Percentiles rank a stretch among this genome's conserved stretches.
These are phyloP conservation scores for Tenthredo scrophulariae DNA, from an alignment of 2,888 invertebrate genomes.

Conservation along the genomic window DNA sequence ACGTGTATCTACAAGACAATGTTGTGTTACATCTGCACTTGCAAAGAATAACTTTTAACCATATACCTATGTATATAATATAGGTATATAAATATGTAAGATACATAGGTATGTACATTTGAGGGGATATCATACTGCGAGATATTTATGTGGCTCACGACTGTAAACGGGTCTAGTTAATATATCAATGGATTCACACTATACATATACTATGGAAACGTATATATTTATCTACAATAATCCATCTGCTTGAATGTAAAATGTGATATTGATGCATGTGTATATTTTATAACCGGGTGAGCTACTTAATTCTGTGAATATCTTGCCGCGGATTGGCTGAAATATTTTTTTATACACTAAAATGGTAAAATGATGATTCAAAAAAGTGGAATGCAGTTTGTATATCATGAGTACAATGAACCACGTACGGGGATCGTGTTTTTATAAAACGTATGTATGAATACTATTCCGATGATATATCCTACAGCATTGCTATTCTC, in stretches of 20 bases:
- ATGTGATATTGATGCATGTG: background rate
- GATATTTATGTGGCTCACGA: background rate
- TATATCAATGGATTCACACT: background rate
- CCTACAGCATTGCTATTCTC: background rate
- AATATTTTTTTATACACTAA: background rate
- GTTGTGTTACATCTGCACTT: slow-evolving; percentile 20
- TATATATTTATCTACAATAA: background rate
- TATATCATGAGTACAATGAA: slow-evolving; percentile 13
- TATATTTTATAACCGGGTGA: background rate
- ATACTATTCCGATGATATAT: background rate
- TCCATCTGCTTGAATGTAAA: background rate
- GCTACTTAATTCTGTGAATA: slow-evolving; percentile 8
- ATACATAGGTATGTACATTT: no score
- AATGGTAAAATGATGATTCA: slow-evolving; percentile 5
- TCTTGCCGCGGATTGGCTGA: background rate
- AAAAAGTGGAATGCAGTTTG: slow-evolving; percentile 13
- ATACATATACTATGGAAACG: background rate
- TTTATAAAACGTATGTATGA: background rate
- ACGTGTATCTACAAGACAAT: slow-evolving; percentile 16
- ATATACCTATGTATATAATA: background rate
- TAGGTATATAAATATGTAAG: background rate
- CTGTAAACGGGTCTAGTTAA: background rate
- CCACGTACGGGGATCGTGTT: background rate
- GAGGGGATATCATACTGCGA: background rate
- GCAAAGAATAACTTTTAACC: background rate